A percentile compares a stretch with the other conserved stretches of the same genome.
Evolutionary conservation across 2,888 invertebrate species (phyloP).

Genomic region (Drosophila pullipes): DNA sequence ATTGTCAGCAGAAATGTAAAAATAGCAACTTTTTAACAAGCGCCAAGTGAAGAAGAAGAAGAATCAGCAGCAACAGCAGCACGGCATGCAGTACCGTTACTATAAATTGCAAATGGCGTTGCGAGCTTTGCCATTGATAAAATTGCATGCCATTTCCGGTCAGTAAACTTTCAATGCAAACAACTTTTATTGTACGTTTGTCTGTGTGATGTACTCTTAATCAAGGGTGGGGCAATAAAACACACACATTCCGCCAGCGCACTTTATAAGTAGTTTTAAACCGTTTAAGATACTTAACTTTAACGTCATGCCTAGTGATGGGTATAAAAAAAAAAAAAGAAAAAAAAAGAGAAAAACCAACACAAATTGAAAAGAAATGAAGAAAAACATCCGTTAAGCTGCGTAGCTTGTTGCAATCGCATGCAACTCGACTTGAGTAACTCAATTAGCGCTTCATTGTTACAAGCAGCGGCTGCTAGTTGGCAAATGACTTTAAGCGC

Average conservation of each 20-base stretch:
- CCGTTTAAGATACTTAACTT: slow-evolving; percentile 35
- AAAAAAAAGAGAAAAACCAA: too few relatives aligned
- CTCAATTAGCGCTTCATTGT: slow-evolving; percentile 68
- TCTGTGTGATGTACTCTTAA: slow-evolving; percentile 53
- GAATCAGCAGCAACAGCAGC: not conserved
- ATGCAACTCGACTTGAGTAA: slow-evolving; percentile 60
- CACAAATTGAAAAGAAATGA: slow-evolving; percentile 28
- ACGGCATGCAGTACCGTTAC: slow-evolving; percentile 17
- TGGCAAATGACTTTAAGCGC: slow-evolving; percentile 52
- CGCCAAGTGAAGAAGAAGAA: slow-evolving; percentile 2
- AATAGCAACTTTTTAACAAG: slow-evolving; percentile 17
- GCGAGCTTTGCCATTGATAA: slow-evolving; percentile 62
- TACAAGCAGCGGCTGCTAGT: slow-evolving; percentile 26
- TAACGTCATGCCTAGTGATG: slow-evolving; percentile 15
- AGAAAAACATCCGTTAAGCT: slow-evolving; percentile 37
- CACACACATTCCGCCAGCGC: not conserved
- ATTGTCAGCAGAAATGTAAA: slow-evolving; percentile 33
- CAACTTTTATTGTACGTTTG: slow-evolving; percentile 44
- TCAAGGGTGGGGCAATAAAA: not conserved
- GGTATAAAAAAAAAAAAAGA: slow-evolving; percentile 20
- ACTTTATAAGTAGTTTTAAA: slow-evolving; percentile 32
- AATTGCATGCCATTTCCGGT: slow-evolving; percentile 79
- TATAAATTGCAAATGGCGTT: slow-evolving; percentile 9
- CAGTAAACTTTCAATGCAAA: slow-evolving; percentile 72
- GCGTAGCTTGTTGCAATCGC: slow-evolving; percentile 39